phyloP scores from a whole-genome alignment of 2,113 vertebrate genomes.

The Aplodontia rufa region DNA sequence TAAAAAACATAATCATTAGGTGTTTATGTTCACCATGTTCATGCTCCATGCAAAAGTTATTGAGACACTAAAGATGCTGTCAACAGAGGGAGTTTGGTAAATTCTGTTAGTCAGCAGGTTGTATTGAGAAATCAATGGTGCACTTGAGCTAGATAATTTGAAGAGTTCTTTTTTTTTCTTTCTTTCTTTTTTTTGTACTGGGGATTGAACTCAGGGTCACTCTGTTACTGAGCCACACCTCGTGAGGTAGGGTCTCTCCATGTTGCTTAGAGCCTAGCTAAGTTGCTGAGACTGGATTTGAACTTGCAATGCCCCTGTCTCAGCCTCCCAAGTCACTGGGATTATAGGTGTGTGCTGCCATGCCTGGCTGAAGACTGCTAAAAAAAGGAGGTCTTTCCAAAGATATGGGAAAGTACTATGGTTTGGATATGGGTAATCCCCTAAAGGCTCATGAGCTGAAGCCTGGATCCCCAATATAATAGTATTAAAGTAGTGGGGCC shows the following conservation, averaged over 20 bases:
- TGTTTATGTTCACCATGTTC: slow-evolving; percentile 10
- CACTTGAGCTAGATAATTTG: not conserved
- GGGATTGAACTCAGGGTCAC: not conserved
- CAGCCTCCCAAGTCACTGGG: too few species aligned
- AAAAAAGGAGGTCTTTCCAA: not conserved
- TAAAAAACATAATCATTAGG: not conserved
- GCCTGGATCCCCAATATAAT: not conserved
- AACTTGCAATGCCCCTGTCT: too few species aligned
- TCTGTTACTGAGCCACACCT: too few species aligned
- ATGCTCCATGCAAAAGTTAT: not conserved
- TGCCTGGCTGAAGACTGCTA: not conserved
- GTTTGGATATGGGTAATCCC: not conserved
- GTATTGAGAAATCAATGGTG: not conserved
- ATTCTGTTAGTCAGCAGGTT: not conserved
- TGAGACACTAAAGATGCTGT: not conserved
- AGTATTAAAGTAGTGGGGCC: not conserved
- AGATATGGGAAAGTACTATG: not conserved
- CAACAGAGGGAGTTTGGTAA: not conserved
- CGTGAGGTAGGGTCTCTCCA: too few species aligned
- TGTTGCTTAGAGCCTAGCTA: too few species aligned
- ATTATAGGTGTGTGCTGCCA: too few species aligned
- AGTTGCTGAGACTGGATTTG: too few species aligned
- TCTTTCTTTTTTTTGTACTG: not conserved
- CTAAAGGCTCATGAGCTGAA: not conserved
- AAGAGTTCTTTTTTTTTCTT: not conserved